A percentile compares a stretch with the other conserved stretches of the same genome.
These are phyloP conservation scores for Scaptomyza pallida DNA, from an alignment of 1,140 invertebrate genomes.

Conservation along the genomic window DNA sequence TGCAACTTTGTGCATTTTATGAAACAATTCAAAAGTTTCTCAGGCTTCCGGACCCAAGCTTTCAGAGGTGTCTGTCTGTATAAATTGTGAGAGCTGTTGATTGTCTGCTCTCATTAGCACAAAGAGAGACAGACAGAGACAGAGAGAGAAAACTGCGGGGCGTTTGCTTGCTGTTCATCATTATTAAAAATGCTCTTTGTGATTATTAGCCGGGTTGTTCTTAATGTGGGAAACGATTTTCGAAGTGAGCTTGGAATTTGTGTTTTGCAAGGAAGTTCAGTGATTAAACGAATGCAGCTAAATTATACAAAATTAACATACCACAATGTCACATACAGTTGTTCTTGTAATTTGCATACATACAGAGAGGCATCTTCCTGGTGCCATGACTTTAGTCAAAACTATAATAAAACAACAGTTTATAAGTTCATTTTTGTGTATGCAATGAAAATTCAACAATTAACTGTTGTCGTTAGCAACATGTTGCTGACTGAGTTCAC, in stretches of 20 bases:
- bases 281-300: neutral
- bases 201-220: conserved; percentile 67
- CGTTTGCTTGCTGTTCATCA: conserved; percentile 48
- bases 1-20: conserved; percentile 78
- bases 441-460: neutral
- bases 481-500: conserved; percentile 9
- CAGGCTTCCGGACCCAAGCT: conserved; percentile 60
- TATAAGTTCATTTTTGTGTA: neutral
- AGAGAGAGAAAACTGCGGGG: neutral
- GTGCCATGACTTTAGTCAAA: too few species aligned
- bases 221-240: conserved; percentile 63
- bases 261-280: conserved; percentile 2
- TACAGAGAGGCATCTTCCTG: neutral
- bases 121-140: neutral
- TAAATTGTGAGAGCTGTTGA: conserved; percentile 15
- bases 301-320: conserved; percentile 2
- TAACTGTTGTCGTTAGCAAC: conserved; percentile 20
- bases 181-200: conserved; percentile 62
- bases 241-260: conserved; percentile 7
- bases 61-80: neutral
- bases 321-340: neutral
- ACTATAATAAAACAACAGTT: neutral
- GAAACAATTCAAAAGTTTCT: conserved; percentile 82
- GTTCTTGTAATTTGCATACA: neutral
- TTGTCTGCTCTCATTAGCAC: conserved; percentile 65